Conservation (phyloP, 1,140 invertebrate species). For the Procambarus virginalis region DNA sequence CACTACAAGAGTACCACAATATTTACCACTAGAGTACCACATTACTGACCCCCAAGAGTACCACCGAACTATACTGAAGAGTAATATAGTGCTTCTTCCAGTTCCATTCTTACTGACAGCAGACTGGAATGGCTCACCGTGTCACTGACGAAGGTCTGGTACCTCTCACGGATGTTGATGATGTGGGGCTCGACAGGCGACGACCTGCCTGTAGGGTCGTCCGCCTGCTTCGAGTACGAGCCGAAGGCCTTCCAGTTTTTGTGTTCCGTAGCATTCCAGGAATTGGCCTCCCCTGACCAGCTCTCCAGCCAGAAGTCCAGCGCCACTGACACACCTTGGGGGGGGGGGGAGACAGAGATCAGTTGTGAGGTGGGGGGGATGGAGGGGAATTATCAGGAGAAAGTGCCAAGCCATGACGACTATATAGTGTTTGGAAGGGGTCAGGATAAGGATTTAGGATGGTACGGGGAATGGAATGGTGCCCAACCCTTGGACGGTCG, state of each 20-base stretch:
- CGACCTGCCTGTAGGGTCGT: not conserved
- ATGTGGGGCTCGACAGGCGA: not conserved
- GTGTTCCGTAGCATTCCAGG: slow-evolving; percentile 9
- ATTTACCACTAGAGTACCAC: no score
- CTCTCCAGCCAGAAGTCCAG: slow-evolving; percentile 80
- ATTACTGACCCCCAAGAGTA: no score
- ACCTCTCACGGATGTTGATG: slow-evolving; percentile 9
- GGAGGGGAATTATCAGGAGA: not conserved
- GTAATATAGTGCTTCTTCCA: no score
- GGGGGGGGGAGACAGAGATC: slow-evolving; percentile 74
- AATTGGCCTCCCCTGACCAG: slow-evolving; percentile 76
- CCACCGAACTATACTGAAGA: no score
- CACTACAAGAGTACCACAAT: no score
- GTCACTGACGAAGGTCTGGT: slow-evolving; percentile 4
- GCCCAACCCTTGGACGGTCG: no score
- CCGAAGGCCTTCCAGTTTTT: not conserved
- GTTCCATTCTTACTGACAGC: no score
- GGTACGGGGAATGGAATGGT: no score
- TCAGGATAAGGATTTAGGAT: no score
- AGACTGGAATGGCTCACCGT: slow-evolving; percentile 13
- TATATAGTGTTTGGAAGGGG: not conserved
- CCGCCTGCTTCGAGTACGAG: not conserved
- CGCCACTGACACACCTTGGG: slow-evolving; percentile 78
- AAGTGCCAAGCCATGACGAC: not conserved
- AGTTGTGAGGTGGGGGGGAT: not conserved